Conservation (phyloP, 2,113 vertebrate genomes). For the Butorides virescens region DNA sequence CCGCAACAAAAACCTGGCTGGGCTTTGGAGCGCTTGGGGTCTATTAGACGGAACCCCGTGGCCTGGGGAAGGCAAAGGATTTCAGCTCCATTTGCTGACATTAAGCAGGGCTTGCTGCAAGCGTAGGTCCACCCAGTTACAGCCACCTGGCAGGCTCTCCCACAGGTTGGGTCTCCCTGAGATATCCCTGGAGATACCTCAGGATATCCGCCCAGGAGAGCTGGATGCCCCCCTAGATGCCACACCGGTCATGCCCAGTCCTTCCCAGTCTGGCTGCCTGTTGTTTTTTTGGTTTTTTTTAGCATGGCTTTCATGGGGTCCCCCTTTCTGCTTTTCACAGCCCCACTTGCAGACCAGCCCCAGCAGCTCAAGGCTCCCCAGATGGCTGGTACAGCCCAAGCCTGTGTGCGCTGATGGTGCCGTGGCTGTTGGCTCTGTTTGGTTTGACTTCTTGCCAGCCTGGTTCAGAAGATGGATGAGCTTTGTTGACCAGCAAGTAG, state of each 20-base stretch:
- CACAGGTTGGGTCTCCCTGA: neutral
- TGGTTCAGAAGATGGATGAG: neutral
- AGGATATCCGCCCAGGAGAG: neutral
- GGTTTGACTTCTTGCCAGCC: neutral
- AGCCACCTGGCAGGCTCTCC: neutral
- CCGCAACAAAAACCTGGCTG: neutral
- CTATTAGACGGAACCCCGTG: neutral
- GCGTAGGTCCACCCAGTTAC: neutral
- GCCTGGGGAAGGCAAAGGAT: constrained; percentile 18
- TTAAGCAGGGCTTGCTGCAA: neutral
- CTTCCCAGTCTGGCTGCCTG: neutral
- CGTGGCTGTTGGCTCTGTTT: rapidly evolving
- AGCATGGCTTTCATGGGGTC: neutral
- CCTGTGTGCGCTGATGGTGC: neutral
- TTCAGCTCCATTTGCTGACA: constrained; percentile 21
- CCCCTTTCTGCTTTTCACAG: neutral
- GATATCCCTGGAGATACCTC: neutral
- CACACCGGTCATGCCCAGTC: neutral
- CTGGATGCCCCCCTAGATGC: neutral
- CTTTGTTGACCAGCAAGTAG: neutral
- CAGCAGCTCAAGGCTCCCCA: neutral
- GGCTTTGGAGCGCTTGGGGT: constrained; percentile 21
- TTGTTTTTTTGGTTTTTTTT: neutral
- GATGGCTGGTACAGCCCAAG: neutral
- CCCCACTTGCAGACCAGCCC: neutral